Conservation (phyloP, 1,140 invertebrate genomes). For the Zaprionus taronus region DNA sequence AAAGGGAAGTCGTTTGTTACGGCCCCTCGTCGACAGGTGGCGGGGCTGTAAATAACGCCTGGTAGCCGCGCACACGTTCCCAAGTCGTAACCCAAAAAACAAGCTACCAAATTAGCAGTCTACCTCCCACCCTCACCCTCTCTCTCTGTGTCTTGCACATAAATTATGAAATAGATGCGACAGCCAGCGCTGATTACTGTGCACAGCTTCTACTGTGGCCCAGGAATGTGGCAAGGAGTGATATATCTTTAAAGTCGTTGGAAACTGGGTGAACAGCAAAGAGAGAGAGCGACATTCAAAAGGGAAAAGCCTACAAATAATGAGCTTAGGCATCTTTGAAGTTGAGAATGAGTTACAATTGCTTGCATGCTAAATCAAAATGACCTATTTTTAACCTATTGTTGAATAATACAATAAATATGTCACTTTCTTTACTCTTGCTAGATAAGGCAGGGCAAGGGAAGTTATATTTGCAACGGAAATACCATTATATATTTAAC, state of each 20-base stretch:
- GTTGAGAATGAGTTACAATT: neutral
- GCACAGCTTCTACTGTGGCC: conserved; percentile 1
- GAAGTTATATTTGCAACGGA: neutral
- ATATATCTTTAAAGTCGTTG: conserved; percentile 9
- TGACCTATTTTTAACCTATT: neutral
- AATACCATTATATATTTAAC: neutral
- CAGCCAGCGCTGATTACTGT: neutral
- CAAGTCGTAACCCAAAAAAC: conserved; percentile 19
- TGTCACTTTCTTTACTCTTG: neutral
- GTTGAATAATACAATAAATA: neutral
- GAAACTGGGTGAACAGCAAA: neutral
- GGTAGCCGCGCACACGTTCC: neutral
- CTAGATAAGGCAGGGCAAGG: neutral
- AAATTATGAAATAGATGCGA: conserved; percentile 20
- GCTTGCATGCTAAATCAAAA: neutral
- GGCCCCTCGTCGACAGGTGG: conserved; percentile 56
- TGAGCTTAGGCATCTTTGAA: neutral
- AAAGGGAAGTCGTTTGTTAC: conserved; percentile 66
- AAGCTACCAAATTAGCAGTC: conserved; percentile 64
- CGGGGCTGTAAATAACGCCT: conserved; percentile 58
- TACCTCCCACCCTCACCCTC: neutral
- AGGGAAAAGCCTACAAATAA: neutral
- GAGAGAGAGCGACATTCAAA: neutral
- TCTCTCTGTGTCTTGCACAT: conserved; percentile 5
- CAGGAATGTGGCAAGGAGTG: conserved; percentile 23